Evolutionary conservation across 92 coral and sea anemone species (phyloP), one percentile per base, ranked within the genome.

Genomic region (Diadumene lineata): DNA sequence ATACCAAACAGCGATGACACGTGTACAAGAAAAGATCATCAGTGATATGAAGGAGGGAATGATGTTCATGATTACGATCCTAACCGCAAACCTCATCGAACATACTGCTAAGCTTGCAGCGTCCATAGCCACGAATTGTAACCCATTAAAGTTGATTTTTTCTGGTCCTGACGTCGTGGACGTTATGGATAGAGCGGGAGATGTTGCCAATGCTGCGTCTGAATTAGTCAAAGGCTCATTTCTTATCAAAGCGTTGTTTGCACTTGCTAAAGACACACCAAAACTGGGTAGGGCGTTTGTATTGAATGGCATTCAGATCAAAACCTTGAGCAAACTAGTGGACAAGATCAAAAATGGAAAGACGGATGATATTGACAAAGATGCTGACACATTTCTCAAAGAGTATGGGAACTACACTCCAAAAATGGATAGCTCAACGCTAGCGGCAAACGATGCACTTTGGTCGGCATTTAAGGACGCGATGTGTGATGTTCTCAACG

Each of bases 401-500:
- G 27, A 69, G 33, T 86, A 86, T 34, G 81, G 64, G 29, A 74
- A 50, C 31, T 82, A 82, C 26, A 82, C 86, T 0, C 91, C 91
- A 2, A 62, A 44, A 17, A 82, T 74, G 1, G 79, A 82, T 64
- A 38, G 83, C 0, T 25, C 43, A 22, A 67, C 56, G 13, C 26
- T 86, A 72, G 84, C 75, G 31, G 43, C 48, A 26, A 86, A 82
- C 77, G 64, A 62, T 72, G 87, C 78, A 13, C 31, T 66, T 34
- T 82, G 87, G 91, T 64, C 81, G 51, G 80, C 84, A 4, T 82
- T 64, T 34, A 82, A 66, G 60, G 84, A 77, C 1, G 69, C 72
- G 1, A 60, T 83, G 4, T 86, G 91, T 31, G 76, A 81, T 22
- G 29, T 77, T 28, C 67, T 86, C 30, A 61, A 66, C 23, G 87